These are phyloP conservation scores for Channa striata DNA, from an alignment of 2,797 vertebrate species.

Conservation along the genomic window DNA sequence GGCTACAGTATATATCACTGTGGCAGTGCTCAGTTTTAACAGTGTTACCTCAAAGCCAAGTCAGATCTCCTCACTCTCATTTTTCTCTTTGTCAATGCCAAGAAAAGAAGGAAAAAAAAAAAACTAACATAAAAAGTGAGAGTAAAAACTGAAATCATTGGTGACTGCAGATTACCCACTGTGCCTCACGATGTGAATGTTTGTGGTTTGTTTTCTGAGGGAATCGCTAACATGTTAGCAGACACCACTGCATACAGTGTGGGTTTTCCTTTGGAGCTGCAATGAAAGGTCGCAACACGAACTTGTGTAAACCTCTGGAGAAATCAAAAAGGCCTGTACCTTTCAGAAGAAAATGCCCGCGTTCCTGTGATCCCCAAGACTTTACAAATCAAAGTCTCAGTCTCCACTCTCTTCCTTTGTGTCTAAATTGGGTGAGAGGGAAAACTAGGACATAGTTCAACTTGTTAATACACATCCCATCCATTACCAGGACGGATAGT, in stretches of 20 bases:
- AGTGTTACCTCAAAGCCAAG: slow-evolving; percentile 39
- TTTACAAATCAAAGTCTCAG: slow-evolving; percentile 78
- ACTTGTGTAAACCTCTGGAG: slow-evolving; percentile 79
- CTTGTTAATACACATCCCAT: slow-evolving; percentile 72
- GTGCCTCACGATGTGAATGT: slow-evolving; percentile 8
- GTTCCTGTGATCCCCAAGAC: slow-evolving; percentile 73
- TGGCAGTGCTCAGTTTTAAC: slow-evolving; percentile 32
- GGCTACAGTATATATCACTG: slow-evolving; percentile 41
- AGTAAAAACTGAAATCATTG: slow-evolving; percentile 4
- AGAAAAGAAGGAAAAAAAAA: slow-evolving; percentile 10
- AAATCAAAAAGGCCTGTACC: slow-evolving; percentile 81
- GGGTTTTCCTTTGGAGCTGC: slow-evolving; percentile 53
- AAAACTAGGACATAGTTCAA: slow-evolving; percentile 77
- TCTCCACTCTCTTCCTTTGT: slow-evolving; percentile 59
- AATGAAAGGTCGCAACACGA: slow-evolving; percentile 76
- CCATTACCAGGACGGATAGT: slow-evolving; percentile 62
- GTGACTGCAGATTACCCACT: slow-evolving; percentile 13
- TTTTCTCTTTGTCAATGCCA: slow-evolving; percentile 22
- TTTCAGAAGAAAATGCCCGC: slow-evolving; percentile 78
- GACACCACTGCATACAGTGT: slow-evolving; percentile 11
- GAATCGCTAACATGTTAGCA: slow-evolving; percentile 36
- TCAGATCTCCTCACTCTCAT: slow-evolving; percentile 9
- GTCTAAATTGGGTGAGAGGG: slow-evolving; percentile 64
- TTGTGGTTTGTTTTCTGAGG: slow-evolving; percentile 27
- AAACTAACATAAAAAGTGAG: not conserved